Evolutionary conservation across 2,113 vertebrate genomes (phyloP), one percentile per base, ranked within the genome.

Genomic region (Eupsittula cactorum): DNA sequence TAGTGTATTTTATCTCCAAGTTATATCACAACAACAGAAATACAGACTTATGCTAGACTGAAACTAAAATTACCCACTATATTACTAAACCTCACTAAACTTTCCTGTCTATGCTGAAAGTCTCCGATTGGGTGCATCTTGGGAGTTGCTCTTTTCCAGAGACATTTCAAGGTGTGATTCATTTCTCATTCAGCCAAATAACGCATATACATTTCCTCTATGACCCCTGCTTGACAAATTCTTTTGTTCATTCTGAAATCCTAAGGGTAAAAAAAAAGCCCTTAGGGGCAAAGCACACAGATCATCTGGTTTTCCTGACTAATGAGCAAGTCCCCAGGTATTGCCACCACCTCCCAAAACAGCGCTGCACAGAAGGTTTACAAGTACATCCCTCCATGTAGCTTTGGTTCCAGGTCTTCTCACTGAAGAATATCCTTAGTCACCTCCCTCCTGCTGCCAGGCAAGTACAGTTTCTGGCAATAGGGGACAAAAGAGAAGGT

Each of bases 371-470:
- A 49, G 28, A 53, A 35, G 39, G 21, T 79, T 87, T 27, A 44
- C 13, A 67, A 75, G 62, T 9, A 37, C 46, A 74, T 68, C 74
- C 49, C 41, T 76, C 52, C 33, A 50, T 0, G 6, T 0, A 60
- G 70, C 63, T 92, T 64, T 47, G 19, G 62, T 73, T 91, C 64
- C 73, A 70, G 81, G 39, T 57, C 19, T 91, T 25, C 86, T 64
- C 65, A 42, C 65, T 60, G 35, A 91, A 89, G 52, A 91, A 95
- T 7, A 88, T 55, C 74, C 95, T 96, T 82, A 91, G 81, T 91
- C 91, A 92, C 91, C 23, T 81, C 77, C 57, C 73, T 92, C 73
- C 84, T 68, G 74, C 76, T 81, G 91, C 91, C 91, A 95, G 69
- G 64, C 73, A 95, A 59, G 74, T 42, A 90, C 50, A 77, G 46